Conservation (phyloP, 2,797 vertebrate genomes). For the Sarcophilus harrisii region DNA sequence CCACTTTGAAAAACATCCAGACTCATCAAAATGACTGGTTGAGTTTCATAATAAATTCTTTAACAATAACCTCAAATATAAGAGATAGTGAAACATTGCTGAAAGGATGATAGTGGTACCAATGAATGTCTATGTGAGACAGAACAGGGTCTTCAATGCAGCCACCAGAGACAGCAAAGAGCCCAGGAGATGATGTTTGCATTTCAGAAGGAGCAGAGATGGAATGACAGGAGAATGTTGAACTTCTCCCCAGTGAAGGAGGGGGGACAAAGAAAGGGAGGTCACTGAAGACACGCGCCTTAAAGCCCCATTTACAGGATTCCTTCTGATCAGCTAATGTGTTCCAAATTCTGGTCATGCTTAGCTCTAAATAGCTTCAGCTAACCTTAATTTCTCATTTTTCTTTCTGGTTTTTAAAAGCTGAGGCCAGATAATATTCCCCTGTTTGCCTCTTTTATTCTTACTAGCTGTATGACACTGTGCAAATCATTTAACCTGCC, state of each 20-base stretch:
- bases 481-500: no score
- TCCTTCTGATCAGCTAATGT: background rate
- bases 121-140: background rate
- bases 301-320: background rate
- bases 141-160: background rate
- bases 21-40: background rate
- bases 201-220: no score
- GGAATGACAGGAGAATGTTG: no score
- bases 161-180: no score
- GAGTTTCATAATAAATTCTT: background rate
- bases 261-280: no score
- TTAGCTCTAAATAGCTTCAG: background rate
- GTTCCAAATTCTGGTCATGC: background rate
- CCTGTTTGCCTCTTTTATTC: no score
- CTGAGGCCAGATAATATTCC: no score
- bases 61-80: background rate
- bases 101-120: no score
- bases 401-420: no score
- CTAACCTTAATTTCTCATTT: background rate
- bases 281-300: no score
- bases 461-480: no score
- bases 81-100: background rate
- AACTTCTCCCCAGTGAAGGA: background rate
- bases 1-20: background rate
- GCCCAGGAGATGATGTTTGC: no score